A percentile compares a stretch with the other conserved stretches of the same genome.
Evolutionary conservation across 1,140 invertebrate species (phyloP).

Genomic region (Drosophila littoralis): DNA sequence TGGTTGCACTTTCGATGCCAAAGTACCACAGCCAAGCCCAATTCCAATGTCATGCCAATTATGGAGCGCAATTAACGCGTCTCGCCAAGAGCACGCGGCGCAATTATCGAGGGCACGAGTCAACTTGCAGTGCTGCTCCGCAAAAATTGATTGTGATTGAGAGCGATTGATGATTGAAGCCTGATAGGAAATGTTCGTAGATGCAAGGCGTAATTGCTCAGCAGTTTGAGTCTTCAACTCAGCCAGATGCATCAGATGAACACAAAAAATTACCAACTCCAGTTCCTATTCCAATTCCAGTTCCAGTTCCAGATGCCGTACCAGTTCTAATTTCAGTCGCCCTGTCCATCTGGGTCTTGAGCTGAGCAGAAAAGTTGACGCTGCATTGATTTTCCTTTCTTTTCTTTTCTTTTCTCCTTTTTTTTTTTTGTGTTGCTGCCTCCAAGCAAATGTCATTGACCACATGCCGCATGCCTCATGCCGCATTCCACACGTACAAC

Average conservation of each 20-base stretch:
- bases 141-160: no score
- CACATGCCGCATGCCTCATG: slow-evolving; percentile 21
- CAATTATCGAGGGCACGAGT: slow-evolving; percentile 4
- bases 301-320: neutral
- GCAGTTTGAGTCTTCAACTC: no score
- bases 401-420: neutral
- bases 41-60: slow-evolving; percentile 27
- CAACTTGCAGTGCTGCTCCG: no score
- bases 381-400: slow-evolving; percentile 61
- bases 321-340: neutral
- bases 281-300: neutral
- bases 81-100: slow-evolving; percentile 11
- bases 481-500: slow-evolving; percentile 53
- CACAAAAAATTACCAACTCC: neutral
- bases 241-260: no score
- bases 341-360: slow-evolving; percentile 12
- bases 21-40: neutral
- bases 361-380: slow-evolving; percentile 11
- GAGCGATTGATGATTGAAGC: no score
- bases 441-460: slow-evolving; percentile 69
- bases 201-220: no score
- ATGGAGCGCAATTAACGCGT: slow-evolving; percentile 57
- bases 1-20: neutral
- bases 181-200: no score
- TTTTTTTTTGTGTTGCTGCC: slow-evolving; percentile 32